phyloP scores from a whole-genome alignment of 2,888 invertebrate genomes.

The Habroteleia sp. region DNA sequence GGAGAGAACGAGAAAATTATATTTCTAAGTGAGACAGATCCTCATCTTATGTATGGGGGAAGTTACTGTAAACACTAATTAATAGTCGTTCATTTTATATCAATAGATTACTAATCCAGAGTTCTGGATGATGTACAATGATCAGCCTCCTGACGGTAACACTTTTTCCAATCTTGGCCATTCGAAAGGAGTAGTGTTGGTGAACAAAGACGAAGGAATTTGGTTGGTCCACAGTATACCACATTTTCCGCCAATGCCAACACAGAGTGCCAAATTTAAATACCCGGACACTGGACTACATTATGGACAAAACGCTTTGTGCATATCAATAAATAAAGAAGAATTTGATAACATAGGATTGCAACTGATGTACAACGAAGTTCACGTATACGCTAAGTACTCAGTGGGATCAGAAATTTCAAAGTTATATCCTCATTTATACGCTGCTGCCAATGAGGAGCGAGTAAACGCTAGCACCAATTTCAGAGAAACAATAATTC shows the following conservation, averaged over 20 bases:
- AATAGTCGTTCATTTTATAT: too few relatives aligned
- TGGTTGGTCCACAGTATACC: conserved; percentile 98
- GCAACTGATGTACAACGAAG: conserved; percentile 91
- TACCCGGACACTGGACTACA: conserved; percentile 88
- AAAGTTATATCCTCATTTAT: conserved; percentile 83
- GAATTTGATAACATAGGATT: conserved; percentile 88
- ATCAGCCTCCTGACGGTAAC: conserved; percentile 88
- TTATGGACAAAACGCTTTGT: conserved; percentile 94
- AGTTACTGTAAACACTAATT: too few relatives aligned
- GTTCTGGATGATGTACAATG: conserved; percentile 93
- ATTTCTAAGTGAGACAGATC: too few relatives aligned
- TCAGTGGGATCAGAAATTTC: too few relatives aligned
- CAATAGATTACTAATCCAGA: too few relatives aligned
- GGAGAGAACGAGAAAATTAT: too few relatives aligned
- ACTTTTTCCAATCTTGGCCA: conserved; percentile 86
- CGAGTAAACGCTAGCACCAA: conserved; percentile 85
- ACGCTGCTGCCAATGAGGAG: conserved; percentile 83
- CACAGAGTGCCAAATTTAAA: too few relatives aligned
- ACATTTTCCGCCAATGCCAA: conserved; percentile 87
- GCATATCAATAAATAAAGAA: conserved; percentile 87
- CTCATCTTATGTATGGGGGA: too few relatives aligned
- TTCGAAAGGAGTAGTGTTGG: conserved; percentile 92
- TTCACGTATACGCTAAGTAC: conserved; percentile 89
- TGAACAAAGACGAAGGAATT: conserved; percentile 87
- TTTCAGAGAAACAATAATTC: conserved; percentile 84